Percentiles rank a stretch among this genome's conserved stretches.
Evolutionary conservation across 2,888 invertebrate species (phyloP).

Genomic region (Nesidiocoris tenuis): DNA sequence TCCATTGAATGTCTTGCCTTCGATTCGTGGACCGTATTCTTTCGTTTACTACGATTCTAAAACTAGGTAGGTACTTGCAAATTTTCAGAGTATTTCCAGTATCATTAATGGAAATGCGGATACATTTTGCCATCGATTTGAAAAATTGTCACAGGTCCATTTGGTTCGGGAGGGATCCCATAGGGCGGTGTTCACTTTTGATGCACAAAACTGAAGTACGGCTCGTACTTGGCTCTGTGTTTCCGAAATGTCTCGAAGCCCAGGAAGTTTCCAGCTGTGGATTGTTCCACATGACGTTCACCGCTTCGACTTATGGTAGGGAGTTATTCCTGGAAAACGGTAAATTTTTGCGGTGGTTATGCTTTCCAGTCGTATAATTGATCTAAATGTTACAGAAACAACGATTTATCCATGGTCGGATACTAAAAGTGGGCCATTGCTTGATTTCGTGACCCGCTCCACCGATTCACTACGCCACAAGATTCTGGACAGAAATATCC

Average conservation of each 20-base stretch:
- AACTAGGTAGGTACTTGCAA: slow-evolving; percentile 53
- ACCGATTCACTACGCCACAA: background rate
- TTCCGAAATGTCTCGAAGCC: slow-evolving; percentile 42
- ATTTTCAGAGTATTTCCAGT: background rate
- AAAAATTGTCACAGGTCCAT: too few species aligned
- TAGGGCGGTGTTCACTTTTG: slow-evolving; percentile 83
- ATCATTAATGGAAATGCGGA: too few species aligned
- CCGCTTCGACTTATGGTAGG: slow-evolving; percentile 5
- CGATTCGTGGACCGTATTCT: slow-evolving; percentile 79
- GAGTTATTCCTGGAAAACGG: too few species aligned
- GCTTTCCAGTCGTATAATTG: background rate
- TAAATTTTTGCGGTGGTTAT: too few species aligned
- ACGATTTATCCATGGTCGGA: slow-evolving; percentile 54
- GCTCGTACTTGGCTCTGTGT: slow-evolving; percentile 53
- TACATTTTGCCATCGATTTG: too few species aligned
- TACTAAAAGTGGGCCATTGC: background rate
- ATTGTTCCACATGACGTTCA: slow-evolving; percentile 50
- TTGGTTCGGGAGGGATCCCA: slow-evolving; percentile 81
- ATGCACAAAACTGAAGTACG: slow-evolving; percentile 52
- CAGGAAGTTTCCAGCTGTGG: slow-evolving; percentile 52
- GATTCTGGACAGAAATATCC: background rate
- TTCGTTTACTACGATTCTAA: slow-evolving; percentile 69
- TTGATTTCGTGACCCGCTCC: background rate
- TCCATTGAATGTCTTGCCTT: slow-evolving; percentile 55
- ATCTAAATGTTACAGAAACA: slow-evolving; percentile 51